Evolutionary conservation across 2,797 vertebrate genomes (phyloP).

Genomic region (Alectoris magna): DNA sequence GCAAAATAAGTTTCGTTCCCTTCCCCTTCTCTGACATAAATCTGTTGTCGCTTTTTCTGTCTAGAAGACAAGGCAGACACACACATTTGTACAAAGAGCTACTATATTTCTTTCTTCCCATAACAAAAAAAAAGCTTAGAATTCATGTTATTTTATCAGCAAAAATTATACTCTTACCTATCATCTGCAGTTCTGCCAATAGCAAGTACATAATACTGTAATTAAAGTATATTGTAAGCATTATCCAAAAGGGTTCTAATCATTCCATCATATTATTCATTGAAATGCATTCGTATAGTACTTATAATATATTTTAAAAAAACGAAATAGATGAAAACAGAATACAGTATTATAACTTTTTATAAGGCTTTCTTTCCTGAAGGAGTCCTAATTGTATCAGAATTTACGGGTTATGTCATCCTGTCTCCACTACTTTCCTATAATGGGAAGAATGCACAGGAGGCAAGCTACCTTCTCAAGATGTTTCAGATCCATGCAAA

Average conservation of each 20-base stretch:
- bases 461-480: neutral
- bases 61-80: neutral
- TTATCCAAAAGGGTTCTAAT: conserved; percentile 32
- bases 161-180: conserved; percentile 30
- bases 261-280: conserved; percentile 8
- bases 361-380: neutral
- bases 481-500: neutral
- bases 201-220: conserved; percentile 33
- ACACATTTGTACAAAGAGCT: neutral
- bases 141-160: conserved; percentile 30
- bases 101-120: neutral
- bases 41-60: neutral
- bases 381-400: neutral
- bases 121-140: neutral
- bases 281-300: conserved; percentile 25
- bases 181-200: conserved; percentile 24
- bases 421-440: neutral
- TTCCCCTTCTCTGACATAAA: neutral
- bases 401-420: neutral
- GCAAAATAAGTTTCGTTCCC: neutral
- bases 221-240: conserved; percentile 43
- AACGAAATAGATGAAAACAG: neutral
- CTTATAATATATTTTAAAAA: neutral
- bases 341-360: neutral
- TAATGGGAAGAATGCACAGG: neutral